Base-by-base conservation (phyloP, 2,888 invertebrate genomes). In the Ophion slaviceki region DNA sequence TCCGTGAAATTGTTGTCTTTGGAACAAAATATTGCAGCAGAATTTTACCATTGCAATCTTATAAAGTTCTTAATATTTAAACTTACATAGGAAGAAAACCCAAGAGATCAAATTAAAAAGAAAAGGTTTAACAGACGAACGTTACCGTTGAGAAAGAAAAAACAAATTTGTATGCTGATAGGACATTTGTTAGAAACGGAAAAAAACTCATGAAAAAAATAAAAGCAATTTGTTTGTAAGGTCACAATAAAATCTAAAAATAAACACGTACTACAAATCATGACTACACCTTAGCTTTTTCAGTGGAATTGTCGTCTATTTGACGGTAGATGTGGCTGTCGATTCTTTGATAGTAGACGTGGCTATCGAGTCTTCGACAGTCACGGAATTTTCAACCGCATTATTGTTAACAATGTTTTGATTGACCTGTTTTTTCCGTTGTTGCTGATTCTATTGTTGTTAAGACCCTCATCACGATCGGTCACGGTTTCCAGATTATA, bases 361-460 rank as follows among this genome's bases (percentile, higher is more conserved):
- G 53, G 59, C 78, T 14, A 61, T 68, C 67, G 68, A 78, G 68
- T 68, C 24, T 40, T 68, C 78, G 68, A 59, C 61, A 78, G 61
- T 20, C 40, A 70, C 36, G 61, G 61, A 78, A 68, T 78, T 68
- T 67, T 77, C 77, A 24, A 77, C 67, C 67, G 40, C 77, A 59
- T 67, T 68, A 67, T 77, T 77, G 77, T 76, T 76, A 45, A 76
- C 57, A 53, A 36, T 40, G 67, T 77, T 77, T 77, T 68, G 11
- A 68, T 77, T 68, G 67, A 67, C 77, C 20, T 77, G 77, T 77
- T 68, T 3, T 77, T 77, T 77, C 40, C 77, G 77, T 77, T 77
- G 45, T 77, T 40, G 67, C 61, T 59, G 67, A 77, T 68, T 20
- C 76, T 66, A 47, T 64, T 17, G 67, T 68, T 67, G 67, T 68